Evolutionary conservation across 1,140 invertebrate genomes (phyloP).

Genomic region (Yoshiicerus persimilis): DNA sequence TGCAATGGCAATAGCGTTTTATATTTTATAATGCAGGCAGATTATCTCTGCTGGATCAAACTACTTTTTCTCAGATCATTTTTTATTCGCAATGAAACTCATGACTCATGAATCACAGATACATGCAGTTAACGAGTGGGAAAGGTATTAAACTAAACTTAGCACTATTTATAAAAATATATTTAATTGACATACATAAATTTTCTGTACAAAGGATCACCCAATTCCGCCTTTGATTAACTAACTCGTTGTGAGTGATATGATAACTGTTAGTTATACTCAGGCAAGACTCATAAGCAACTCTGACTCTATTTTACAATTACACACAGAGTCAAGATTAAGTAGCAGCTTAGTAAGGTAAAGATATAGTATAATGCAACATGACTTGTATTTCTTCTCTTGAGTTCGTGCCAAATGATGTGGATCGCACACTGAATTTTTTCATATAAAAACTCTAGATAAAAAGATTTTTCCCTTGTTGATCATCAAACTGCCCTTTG

Average conservation of each 20-base stretch:
- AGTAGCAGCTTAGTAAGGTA: too few relatives aligned
- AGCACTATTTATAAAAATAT: background rate
- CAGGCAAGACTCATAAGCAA: background rate
- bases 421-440: background rate
- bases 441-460: background rate
- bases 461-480: background rate
- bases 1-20: too few relatives aligned
- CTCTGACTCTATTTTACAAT: too few relatives aligned
- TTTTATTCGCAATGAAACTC: background rate
- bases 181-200: background rate
- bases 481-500: constrained; percentile 10
- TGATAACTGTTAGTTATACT: background rate
- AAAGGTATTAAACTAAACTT: too few relatives aligned
- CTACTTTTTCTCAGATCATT: background rate
- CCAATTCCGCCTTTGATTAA: background rate
- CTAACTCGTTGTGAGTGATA: background rate
- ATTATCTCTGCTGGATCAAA: too few relatives aligned
- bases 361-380: background rate
- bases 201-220: background rate
- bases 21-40: too few relatives aligned
- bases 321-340: background rate
- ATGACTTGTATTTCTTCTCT: background rate
- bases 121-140: too few relatives aligned
- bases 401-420: background rate
- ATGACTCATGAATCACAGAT: background rate